Evolutionary conservation across 2,797 vertebrate species (phyloP), one percentile per base, ranked within the genome.

Genomic region (Tokudaia tokunoshimensis): DNA sequence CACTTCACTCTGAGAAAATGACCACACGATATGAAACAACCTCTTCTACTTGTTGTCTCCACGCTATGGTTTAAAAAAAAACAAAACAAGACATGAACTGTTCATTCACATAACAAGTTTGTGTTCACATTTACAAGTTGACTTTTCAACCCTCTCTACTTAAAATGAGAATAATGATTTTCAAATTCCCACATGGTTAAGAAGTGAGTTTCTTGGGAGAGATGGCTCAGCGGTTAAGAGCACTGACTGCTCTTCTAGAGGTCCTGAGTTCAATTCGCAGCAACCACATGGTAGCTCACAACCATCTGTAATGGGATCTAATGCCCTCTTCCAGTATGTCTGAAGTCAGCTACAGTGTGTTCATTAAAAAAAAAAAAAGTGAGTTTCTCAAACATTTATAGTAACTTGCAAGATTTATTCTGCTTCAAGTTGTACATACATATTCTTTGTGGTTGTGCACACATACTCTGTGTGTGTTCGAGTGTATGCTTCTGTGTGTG

Each of bases 81-180:
- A 75, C 72, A 75, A 76, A 26, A 47, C 26, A 29, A 76, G 50
- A 29, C 41, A 57, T 63, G 20, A 15, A 5, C 57, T n/a, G 7
- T 89, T 82, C 63, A 26, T 72, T 44, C 15, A 13, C 31, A 57
- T 52, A 84, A 47, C 24, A 94, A 59, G 50, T 63, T 55, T 86
- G 31, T 59, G 22, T 70, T 92, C 96, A 24, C 1, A 20, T 78
- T 83, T 91, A 85, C 26, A 94, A 92, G 63, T 55, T 76, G 63
- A 79, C 75, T 79, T 93, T 79, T 90, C 57, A 92, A 94, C 41
- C 4, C 6, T 90, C 78, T 86, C 94, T 57, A 65, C 82, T 85
- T 92, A 85, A 92, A 75, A 72, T 12, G 74, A 29, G 15, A 92
- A 47, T 82, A 52, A 84, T 82, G 26, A 50, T 37, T 80, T 79